A percentile compares a stretch with the other conserved stretches of the same genome.
Conservation (phyloP, 2,888 invertebrate species). For the Drosophila mimetica region DNA sequence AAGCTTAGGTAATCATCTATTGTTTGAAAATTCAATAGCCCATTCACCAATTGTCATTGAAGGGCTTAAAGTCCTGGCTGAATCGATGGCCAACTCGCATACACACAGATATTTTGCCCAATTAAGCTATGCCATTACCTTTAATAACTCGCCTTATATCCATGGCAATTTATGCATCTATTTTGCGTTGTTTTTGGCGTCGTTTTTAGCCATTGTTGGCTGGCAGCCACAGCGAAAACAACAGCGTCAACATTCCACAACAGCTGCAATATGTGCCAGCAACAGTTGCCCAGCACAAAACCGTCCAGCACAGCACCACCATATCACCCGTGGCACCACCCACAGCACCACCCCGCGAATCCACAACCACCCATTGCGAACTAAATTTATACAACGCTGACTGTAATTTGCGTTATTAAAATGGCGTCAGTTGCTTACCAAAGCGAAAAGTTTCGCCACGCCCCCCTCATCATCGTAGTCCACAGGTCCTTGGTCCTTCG, state of each 20-base stretch:
- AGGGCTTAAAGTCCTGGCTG: constrained; percentile 2
- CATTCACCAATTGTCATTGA: constrained; percentile 18
- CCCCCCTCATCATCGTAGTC: constrained; percentile 12
- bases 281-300: constrained; percentile 61
- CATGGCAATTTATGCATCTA: constrained; percentile 36
- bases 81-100: constrained; percentile 3
- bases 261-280: constrained; percentile 66
- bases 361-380: constrained; percentile 35
- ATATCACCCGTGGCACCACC: background rate
- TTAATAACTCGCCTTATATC: constrained; percentile 15
- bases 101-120: background rate
- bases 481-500: constrained; percentile 12
- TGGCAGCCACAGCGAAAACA: constrained; percentile 34
- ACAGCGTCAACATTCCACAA: constrained; percentile 42
- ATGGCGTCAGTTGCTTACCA: constrained; percentile 75
- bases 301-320: background rate
- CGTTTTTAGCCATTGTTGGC: constrained; percentile 24
- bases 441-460: constrained; percentile 54
- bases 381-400: constrained; percentile 63
- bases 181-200: constrained; percentile 18
- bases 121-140: constrained; percentile 26
- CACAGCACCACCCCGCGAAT: constrained; percentile 1
- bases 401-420: constrained; percentile 76
- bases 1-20: constrained; percentile 20
- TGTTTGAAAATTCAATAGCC: constrained; percentile 37